Evolutionary conservation across 1,140 invertebrate species (phyloP).

Genomic region (Cyrtorhinus lividipennis): DNA sequence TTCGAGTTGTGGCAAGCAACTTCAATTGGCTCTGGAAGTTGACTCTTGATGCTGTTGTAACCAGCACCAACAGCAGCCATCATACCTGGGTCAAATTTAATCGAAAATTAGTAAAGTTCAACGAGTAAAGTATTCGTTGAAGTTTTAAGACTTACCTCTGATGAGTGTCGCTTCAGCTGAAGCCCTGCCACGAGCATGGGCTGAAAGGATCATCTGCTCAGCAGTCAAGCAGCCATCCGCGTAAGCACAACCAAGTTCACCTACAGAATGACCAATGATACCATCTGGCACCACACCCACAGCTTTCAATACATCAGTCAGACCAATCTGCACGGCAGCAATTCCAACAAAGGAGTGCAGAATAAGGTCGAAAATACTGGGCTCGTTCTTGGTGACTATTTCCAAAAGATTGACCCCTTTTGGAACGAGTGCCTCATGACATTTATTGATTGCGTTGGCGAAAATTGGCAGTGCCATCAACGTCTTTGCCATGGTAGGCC

Average conservation of each 20-base stretch:
- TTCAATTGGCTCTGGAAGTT: conserved; percentile 46
- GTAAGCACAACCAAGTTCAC: conserved; percentile 52
- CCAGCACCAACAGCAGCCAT: conserved; percentile 40
- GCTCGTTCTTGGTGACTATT: conserved; percentile 42
- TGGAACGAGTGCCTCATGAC: conserved; percentile 37
- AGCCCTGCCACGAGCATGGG: conserved; percentile 45
- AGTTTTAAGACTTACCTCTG: conserved; percentile 26
- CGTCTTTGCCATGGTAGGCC: conserved; percentile 44
- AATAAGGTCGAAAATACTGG: conserved; percentile 41
- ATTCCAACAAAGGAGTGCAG: conserved; percentile 55
- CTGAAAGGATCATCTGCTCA: conserved; percentile 46
- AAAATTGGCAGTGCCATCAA: conserved; percentile 52
- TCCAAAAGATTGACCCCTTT: conserved; percentile 44
- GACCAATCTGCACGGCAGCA: conserved; percentile 61
- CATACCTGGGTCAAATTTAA: conserved; percentile 21
- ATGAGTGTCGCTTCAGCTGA: conserved; percentile 39
- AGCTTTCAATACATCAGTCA: conserved; percentile 39
- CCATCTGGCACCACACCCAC: conserved; percentile 45
- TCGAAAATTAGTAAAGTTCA: conserved; percentile 26
- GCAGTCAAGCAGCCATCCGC: conserved; percentile 51
- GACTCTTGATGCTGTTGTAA: conserved; percentile 34
- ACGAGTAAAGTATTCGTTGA: conserved; percentile 21
- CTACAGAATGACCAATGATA: conserved; percentile 52
- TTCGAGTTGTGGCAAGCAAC: conserved; percentile 56
- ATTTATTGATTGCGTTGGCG: conserved; percentile 42